Evolutionary conservation across 2,797 vertebrate genomes (phyloP).

Genomic region (Eidolon dupreanum): DNA sequence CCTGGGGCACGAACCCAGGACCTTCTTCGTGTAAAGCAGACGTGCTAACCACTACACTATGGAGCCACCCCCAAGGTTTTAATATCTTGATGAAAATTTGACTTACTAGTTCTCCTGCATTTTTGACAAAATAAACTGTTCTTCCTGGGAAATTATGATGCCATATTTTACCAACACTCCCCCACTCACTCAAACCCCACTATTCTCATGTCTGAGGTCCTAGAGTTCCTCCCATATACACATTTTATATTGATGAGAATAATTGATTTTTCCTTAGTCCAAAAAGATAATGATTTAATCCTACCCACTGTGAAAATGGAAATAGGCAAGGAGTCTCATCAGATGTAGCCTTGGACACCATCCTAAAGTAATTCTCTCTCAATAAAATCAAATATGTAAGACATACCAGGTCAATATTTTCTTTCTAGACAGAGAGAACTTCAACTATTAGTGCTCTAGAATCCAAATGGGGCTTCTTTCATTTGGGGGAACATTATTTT

Average conservation of each 20-base stretch:
- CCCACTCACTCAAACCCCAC: not conserved
- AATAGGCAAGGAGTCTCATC: not conserved
- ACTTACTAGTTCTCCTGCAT: not conserved
- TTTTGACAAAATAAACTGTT: slow-evolving; percentile 32
- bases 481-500: not conserved
- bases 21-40: too few species aligned
- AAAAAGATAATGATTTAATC: slow-evolving; percentile 36
- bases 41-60: too few species aligned
- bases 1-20: too few species aligned
- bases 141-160: not conserved
- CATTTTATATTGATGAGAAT: not conserved
- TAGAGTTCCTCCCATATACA: not conserved
- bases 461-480: not conserved
- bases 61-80: not conserved
- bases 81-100: slow-evolving; percentile 18
- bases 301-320: not conserved
- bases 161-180: not conserved
- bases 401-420: not conserved
- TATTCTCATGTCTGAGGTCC: not conserved
- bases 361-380: slow-evolving; percentile 44
- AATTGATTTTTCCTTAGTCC: slow-evolving; percentile 37
- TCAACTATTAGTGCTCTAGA: not conserved
- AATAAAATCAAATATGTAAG: slow-evolving; percentile 9
- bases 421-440: slow-evolving; percentile 7
- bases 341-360: slow-evolving; percentile 12